phyloP scores from a whole-genome alignment of 2,113 vertebrate species.

The Helogale parvula region DNA sequence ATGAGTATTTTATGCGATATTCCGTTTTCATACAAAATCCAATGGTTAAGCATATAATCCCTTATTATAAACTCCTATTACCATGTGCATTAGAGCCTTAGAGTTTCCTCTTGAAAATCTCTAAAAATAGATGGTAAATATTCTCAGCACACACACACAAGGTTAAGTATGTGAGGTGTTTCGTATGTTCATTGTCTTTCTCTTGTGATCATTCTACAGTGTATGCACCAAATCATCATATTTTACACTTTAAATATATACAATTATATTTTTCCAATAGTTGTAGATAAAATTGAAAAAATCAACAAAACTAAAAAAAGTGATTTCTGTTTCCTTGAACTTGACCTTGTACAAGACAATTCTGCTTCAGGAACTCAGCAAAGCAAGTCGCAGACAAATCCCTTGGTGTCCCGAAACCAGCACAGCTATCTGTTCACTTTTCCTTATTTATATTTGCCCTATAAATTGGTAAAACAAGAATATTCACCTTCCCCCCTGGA shows the following conservation, averaged over 20 bases:
- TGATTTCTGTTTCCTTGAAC: not conserved
- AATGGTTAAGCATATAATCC: too few relatives aligned
- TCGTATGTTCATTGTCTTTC: not conserved
- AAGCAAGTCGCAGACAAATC: not conserved
- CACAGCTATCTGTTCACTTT: not conserved
- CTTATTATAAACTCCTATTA: not conserved
- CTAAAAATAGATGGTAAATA: not conserved
- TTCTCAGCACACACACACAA: not conserved
- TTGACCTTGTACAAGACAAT: not conserved
- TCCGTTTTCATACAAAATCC: not conserved
- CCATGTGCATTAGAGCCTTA: not conserved
- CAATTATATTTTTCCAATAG: not conserved
- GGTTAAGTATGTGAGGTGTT: not conserved
- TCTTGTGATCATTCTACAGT: not conserved
- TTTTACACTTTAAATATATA: not conserved
- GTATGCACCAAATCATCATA: not conserved
- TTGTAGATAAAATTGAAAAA: not conserved
- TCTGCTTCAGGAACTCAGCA: not conserved
- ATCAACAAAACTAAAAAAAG: not conserved
- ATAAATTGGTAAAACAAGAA: accelerated
- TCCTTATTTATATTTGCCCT: not conserved
- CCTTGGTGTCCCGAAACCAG: not conserved
- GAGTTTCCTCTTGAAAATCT: not conserved
- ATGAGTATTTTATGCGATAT: not conserved
- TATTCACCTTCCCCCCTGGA: not conserved